Evolutionary conservation across 30 jellyfish, hydroid and myxozoan species (phyloP).

Genomic region (Catostylus mosaicus): DNA sequence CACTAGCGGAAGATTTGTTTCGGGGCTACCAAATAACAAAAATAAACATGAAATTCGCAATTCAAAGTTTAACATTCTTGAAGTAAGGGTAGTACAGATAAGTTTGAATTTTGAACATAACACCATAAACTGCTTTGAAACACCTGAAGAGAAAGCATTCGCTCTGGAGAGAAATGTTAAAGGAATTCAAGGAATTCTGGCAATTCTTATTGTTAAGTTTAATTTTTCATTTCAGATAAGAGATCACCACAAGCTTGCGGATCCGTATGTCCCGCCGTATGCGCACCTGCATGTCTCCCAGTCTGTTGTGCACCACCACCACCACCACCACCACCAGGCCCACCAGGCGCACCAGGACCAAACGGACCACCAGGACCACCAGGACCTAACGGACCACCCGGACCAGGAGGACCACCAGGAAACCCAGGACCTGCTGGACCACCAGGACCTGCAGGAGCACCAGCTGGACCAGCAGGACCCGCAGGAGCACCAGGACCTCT

Average conservation of each 20-base stretch:
- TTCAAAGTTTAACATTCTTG: too few relatives aligned
- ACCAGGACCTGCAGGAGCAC: slow-evolving; percentile 92
- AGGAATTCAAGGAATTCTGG: too few relatives aligned
- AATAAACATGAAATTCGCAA: too few relatives aligned
- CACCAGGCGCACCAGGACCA: slow-evolving; percentile 99
- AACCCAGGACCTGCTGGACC: slow-evolving; percentile 94
- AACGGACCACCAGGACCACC: slow-evolving; percentile 99
- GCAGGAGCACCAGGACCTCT: slow-evolving; percentile 87
- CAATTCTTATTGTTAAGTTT: too few relatives aligned
- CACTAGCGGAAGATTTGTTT: too few relatives aligned
- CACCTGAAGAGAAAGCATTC: too few relatives aligned
- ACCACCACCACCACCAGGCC: slow-evolving; percentile 99
- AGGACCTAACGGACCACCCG: slow-evolving; percentile 99
- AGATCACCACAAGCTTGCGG: slow-evolving; percentile 90
- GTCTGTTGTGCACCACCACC: slow-evolving; percentile 95
- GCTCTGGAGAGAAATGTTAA: too few relatives aligned
- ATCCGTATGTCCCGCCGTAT: slow-evolving; percentile 88
- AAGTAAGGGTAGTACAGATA: too few relatives aligned
- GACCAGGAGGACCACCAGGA: slow-evolving; percentile 98
- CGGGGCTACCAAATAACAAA: too few relatives aligned
- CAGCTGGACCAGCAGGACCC: slow-evolving; percentile 97
- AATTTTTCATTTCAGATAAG: slow-evolving; percentile 56
- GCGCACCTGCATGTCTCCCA: slow-evolving; percentile 98
- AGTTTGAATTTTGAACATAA: too few relatives aligned
- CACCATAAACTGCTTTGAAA: too few relatives aligned